Conservation (phyloP, 2,113 vertebrate species). For the Albula goreensis region DNA sequence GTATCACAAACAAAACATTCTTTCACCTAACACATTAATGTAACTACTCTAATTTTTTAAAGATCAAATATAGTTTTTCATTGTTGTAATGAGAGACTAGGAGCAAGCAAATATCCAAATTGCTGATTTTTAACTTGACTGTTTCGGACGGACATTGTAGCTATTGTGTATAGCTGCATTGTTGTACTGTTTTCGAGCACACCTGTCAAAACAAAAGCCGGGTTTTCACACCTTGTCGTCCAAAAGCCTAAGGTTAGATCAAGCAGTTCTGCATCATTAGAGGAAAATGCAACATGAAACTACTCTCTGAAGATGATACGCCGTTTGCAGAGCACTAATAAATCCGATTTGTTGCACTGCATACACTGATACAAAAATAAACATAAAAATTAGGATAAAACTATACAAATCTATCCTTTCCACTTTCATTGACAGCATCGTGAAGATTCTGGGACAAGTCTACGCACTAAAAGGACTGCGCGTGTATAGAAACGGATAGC, state of each 20-base stretch:
- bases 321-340: slow-evolving; percentile 74
- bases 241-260: slow-evolving; percentile 76
- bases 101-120: neutral
- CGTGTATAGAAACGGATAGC: slow-evolving; percentile 69
- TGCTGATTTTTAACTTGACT: neutral
- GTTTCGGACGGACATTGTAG: neutral
- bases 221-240: slow-evolving; percentile 72
- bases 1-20: too few relatives aligned
- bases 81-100: neutral
- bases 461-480: slow-evolving; percentile 52
- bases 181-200: slow-evolving; percentile 66
- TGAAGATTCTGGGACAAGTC: neutral
- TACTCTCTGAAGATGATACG: slow-evolving; percentile 66
- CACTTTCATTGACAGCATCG: neutral
- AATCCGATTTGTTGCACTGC: slow-evolving; percentile 80
- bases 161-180: slow-evolving; percentile 2
- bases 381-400: slow-evolving; percentile 74
- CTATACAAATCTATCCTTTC: slow-evolving; percentile 15
- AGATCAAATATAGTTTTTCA: neutral
- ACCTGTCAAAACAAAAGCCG: slow-evolving; percentile 83
- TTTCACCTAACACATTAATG: too few relatives aligned
- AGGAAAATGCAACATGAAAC: slow-evolving; percentile 14
- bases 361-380: slow-evolving; percentile 73
- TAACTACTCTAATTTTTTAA: neutral
- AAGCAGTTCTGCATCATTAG: slow-evolving; percentile 59